phyloP scores from a whole-genome alignment of 92 coral and sea anemone genomes.

The Palythoa grandiflora region DNA sequence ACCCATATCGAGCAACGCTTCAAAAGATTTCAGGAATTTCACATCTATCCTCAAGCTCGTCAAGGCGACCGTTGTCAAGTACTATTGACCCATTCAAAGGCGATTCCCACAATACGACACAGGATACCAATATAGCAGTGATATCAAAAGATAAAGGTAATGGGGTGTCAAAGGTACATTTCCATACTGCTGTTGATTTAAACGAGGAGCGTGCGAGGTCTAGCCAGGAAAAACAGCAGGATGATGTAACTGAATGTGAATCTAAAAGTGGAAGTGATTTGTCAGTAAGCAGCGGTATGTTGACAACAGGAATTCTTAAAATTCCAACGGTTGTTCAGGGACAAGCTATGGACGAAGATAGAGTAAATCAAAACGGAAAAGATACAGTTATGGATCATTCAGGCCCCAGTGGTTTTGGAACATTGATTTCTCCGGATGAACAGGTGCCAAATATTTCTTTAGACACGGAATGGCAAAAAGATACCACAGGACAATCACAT shows the following conservation, averaged over 20 bases:
- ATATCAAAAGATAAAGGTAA: neutral
- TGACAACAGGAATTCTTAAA: constrained; percentile 60
- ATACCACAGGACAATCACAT: neutral
- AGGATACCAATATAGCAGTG: constrained; percentile 49
- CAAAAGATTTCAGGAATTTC: neutral
- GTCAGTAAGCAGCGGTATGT: constrained; percentile 62
- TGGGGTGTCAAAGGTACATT: neutral
- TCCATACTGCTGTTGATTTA: neutral
- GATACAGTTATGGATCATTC: neutral
- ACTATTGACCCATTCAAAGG: constrained; percentile 64
- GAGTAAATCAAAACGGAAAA: neutral
- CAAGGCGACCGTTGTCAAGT: constrained; percentile 72
- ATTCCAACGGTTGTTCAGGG: constrained; percentile 31
- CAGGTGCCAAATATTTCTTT: constrained; percentile 18
- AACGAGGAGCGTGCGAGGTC: constrained; percentile 23
- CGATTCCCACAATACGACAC: constrained; percentile 54
- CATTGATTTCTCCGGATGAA: neutral
- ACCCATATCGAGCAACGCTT: neutral
- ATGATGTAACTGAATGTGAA: constrained; percentile 51
- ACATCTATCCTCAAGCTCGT: constrained; percentile 26
- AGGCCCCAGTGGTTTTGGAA: neutral
- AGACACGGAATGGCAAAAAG: constrained; percentile 17
- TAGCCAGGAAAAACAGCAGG: constrained; percentile 10
- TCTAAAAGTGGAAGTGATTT: constrained; percentile 64
- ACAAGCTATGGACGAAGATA: neutral